Evolutionary conservation across 1,140 invertebrate species (phyloP), one percentile per base, ranked within the genome.

Genomic region (Trichoplusia ni): DNA sequence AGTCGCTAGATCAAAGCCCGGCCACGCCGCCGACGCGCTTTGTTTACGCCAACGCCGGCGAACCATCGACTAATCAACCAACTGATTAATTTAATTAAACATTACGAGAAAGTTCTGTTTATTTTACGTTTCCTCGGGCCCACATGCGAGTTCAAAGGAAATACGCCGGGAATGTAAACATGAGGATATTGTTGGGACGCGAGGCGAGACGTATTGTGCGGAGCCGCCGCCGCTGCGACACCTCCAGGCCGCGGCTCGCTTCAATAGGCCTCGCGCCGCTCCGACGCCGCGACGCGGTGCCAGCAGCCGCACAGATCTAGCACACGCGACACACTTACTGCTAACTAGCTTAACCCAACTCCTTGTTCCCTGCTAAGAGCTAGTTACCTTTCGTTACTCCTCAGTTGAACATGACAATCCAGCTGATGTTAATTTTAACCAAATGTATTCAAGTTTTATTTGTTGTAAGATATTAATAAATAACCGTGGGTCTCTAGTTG

Each of bases 1-100:
- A 61, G 64, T 70, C 63, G 46, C 69, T 74, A 88, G 85, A 88
- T 88, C 86, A 88, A 88, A 88, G 85, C 73, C 71, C 42, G 42
- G 63, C 67, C 58, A 65, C 73, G 72, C 63, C 73, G 73, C 70
- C 65, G 69, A 38, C 68, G 58, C 64, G 65, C 65, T 75, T 67
- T 89, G 86, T 89, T 89, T 89, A 89, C 83, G 68, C 74, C 63
- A 67, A 59, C 69, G 69, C 75, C 71, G 73, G 51, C 82, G 79
- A 77, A 77, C 81, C 82, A 86, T 86, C 84, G 84, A 84, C 85
- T 86, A 88, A 88, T 88, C 84, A 88, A 84, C 83, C 84, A 76
- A 81, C 84, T 89, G 85, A 89, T 86, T 89, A 89, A 89, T 88
- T 89, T 86, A 89, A 89, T 89, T 89, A 89, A 89, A 89, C 84